Conservation (phyloP, 2,113 vertebrate genomes). For the Phycodurus eques region DNA sequence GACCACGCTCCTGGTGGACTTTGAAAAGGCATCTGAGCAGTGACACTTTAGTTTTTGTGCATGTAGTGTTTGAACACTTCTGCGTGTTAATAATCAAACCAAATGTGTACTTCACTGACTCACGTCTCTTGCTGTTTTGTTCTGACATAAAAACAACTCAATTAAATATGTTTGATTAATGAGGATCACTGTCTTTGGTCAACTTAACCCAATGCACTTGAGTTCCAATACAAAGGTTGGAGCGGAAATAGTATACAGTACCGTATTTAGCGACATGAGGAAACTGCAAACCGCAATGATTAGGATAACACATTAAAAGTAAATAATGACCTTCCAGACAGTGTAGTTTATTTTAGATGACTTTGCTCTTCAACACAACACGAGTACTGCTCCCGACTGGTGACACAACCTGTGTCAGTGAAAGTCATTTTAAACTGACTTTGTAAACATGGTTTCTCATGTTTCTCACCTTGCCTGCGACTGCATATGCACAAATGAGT, state of each 20-base stretch:
- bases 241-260: background rate
- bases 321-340: too few species aligned
- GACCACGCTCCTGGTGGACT: constrained; percentile 2
- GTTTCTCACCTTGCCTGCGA: too few species aligned
- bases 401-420: background rate
- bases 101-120: background rate
- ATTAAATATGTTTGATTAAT: background rate
- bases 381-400: background rate
- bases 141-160: background rate
- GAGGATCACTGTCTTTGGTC: background rate
- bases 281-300: too few species aligned
- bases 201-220: background rate
- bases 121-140: background rate
- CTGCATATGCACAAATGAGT: too few species aligned
- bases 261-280: too few species aligned
- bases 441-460: too few species aligned
- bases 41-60: constrained; percentile 4
- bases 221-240: background rate
- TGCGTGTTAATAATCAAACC: background rate
- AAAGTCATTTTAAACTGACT: too few species aligned
- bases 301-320: too few species aligned
- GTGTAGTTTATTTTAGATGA: background rate
- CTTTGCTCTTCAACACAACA: background rate
- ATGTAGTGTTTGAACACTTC: background rate
- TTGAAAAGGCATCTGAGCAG: constrained; percentile 25